Evolutionary conservation across 2,113 vertebrate genomes (phyloP).

Genomic region (Haliaeetus leucogaster): DNA sequence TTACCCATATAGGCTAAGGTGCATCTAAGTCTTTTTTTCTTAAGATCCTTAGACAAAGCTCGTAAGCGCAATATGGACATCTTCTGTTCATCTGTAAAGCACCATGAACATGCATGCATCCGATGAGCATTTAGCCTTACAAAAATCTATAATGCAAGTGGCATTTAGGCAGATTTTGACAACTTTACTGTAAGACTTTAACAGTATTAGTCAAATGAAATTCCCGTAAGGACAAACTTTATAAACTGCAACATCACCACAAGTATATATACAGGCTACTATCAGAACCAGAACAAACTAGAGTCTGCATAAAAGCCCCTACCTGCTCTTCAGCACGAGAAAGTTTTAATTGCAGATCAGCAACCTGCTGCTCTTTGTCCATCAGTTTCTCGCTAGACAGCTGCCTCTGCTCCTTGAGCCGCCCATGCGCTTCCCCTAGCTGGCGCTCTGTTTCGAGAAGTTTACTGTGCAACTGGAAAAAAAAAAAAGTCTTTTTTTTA

Average conservation of each 20-base stretch:
- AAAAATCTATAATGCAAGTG: not conserved
- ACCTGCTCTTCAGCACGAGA: constrained; percentile 94
- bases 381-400: constrained; percentile 95
- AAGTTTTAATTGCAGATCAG: constrained; percentile 91
- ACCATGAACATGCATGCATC: not conserved
- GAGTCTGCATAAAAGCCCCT: not conserved
- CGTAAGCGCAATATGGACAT: not conserved
- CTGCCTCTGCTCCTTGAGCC: constrained; percentile 96
- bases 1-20: not conserved
- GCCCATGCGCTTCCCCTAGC: constrained; percentile 92
- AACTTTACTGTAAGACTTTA: not conserved
- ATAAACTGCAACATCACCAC: not conserved
- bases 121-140: not conserved
- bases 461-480: constrained; percentile 85
- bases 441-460: constrained; percentile 93
- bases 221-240: not conserved
- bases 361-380: constrained; percentile 93
- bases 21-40: not conserved
- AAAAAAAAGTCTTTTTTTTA: not conserved
- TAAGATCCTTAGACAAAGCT: not conserved
- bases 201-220: not conserved
- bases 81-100: not conserved
- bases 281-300: not conserved
- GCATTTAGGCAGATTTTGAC: not conserved
- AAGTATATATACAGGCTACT: not conserved